phyloP scores from a whole-genome alignment of 2,888 invertebrate species.

The Drosophila seclusa region DNA sequence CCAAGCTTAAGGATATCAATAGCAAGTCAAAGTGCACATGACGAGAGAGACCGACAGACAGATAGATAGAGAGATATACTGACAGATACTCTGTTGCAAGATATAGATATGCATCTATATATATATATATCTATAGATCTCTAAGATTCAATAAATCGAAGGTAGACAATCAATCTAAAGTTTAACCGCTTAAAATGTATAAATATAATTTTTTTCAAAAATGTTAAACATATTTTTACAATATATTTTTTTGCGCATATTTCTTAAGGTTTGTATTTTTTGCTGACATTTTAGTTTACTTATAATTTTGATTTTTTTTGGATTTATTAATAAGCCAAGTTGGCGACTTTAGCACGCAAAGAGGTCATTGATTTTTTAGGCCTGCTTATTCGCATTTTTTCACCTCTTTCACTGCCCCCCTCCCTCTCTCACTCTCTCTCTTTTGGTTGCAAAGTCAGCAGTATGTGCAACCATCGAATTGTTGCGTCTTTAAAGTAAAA shows the following conservation, averaged over 20 bases:
- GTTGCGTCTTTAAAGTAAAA: constrained; percentile 40
- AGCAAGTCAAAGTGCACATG: neutral
- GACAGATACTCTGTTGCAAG: neutral
- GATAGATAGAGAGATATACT: neutral
- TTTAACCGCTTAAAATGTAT: too few species aligned
- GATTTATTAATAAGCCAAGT: constrained; percentile 62
- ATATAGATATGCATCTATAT: neutral
- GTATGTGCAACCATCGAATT: constrained; percentile 26
- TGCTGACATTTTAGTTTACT: constrained; percentile 40
- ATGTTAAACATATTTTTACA: constrained; percentile 42
- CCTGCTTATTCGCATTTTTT: constrained; percentile 22
- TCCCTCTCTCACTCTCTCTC: too few species aligned
- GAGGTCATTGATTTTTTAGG: constrained; percentile 64
- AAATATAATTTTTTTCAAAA: neutral
- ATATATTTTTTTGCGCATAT: constrained; percentile 1
- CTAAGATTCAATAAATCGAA: neutral
- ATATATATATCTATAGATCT: neutral
- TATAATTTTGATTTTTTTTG: constrained; percentile 4
- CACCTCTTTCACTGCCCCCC: neutral
- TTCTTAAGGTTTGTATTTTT: neutral
- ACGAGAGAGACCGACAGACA: neutral
- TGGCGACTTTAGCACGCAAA: constrained; percentile 45
- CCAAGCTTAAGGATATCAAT: neutral
- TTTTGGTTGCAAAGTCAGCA: constrained; percentile 26
- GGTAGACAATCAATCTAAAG: neutral